A percentile compares a stretch with the other conserved stretches of the same genome.
Conservation (phyloP, 1,140 invertebrate species). For the Notospermus geniculatus region DNA sequence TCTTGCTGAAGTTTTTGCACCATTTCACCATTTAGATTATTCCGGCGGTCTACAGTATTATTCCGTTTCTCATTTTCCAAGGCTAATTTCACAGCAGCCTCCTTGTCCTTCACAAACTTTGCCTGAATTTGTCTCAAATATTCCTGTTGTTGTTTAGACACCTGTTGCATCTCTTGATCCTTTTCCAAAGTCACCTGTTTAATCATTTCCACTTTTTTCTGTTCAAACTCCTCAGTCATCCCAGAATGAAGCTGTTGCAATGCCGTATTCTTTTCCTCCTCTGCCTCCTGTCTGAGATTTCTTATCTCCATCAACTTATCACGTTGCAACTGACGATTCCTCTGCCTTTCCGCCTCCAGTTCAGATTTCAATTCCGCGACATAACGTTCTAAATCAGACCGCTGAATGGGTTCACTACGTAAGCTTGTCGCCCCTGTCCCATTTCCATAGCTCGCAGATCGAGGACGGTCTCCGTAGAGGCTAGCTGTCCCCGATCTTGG, state of each 20-base stretch:
- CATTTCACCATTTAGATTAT: not conserved
- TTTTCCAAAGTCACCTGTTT: constrained; percentile 8
- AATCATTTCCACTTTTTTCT: constrained; percentile 5
- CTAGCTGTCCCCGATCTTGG: too few relatives aligned
- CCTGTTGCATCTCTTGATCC: constrained; percentile 11
- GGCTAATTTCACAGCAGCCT: constrained; percentile 11
- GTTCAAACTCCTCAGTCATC: constrained; percentile 9
- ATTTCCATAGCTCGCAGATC: too few relatives aligned
- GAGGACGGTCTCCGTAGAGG: too few relatives aligned
- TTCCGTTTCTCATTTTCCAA: constrained; percentile 11
- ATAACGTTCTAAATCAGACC: constrained; percentile 13
- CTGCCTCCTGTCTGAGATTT: not conserved
- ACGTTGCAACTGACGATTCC: constrained; percentile 11
- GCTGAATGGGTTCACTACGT: too few relatives aligned
- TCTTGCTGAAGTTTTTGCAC: constrained; percentile 18
- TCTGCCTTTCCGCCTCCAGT: constrained; percentile 14
- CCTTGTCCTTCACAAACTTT: constrained; percentile 11
- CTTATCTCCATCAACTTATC: constrained; percentile 16
- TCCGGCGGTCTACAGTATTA: not conserved
- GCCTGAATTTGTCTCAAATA: constrained; percentile 3
- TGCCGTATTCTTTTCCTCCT: constrained; percentile 14
- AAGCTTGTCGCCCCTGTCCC: too few relatives aligned
- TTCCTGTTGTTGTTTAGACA: constrained; percentile 13
- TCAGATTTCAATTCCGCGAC: constrained; percentile 18
- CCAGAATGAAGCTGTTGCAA: not conserved